Conservation (phyloP, 2,888 invertebrate genomes). For the Heliconius sara region DNA sequence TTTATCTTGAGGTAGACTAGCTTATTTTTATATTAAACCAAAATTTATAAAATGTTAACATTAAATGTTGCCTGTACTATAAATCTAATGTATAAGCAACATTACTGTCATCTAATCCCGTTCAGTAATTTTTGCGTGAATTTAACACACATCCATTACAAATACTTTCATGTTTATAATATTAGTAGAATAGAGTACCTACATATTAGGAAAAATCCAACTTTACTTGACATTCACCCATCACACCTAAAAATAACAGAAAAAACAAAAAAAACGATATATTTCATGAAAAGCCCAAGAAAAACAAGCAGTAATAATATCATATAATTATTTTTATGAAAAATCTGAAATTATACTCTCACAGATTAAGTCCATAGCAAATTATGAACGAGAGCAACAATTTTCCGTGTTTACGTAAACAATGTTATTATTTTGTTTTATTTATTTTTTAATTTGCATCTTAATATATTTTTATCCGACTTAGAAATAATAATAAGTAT, state of each 20-base stretch:
- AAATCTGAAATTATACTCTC: conserved; percentile 7
- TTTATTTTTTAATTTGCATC: conserved; percentile 13
- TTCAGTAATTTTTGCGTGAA: too few species aligned
- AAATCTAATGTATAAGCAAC: too few species aligned
- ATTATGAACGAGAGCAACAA: conserved; percentile 12
- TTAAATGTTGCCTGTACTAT: background rate
- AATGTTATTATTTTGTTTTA: conserved; percentile 5
- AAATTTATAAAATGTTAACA: background rate
- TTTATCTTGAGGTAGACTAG: too few species aligned
- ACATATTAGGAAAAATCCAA: too few species aligned
- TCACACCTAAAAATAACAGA: too few species aligned
- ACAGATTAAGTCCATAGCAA: conserved; percentile 21
- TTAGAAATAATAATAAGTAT: background rate
- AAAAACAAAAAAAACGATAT: too few species aligned
- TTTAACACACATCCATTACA: too few species aligned
- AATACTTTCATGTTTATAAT: too few species aligned
- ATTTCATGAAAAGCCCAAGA: background rate
- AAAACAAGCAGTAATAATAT: background rate
- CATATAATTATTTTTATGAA: conserved; percentile 12
- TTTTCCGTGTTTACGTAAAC: conserved; percentile 17
- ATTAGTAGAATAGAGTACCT: too few species aligned
- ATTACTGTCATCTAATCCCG: too few species aligned
- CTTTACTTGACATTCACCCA: too few species aligned
- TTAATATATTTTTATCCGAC: background rate
- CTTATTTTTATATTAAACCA: too few species aligned